phyloP scores from a whole-genome alignment of 2,888 invertebrate species.

The Napeogenes sylphis region DNA sequence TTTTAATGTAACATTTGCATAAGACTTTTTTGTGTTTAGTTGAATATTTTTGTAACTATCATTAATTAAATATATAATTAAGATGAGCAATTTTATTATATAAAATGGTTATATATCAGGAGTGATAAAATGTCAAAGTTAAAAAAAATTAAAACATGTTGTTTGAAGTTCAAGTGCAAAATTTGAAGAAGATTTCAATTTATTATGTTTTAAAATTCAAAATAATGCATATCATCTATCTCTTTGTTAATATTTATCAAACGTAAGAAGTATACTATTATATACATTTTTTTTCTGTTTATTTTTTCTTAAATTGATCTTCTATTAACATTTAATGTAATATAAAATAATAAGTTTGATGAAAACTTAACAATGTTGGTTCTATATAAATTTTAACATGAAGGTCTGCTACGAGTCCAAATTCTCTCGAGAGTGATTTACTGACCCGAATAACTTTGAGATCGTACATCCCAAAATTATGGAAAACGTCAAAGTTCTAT shows the following conservation, averaged over 20 bases:
- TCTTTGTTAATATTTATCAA: too few relatives aligned
- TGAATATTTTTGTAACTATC: not conserved
- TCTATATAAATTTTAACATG: conserved; percentile 25
- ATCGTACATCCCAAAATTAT: conserved; percentile 17
- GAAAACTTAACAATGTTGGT: conserved; percentile 22
- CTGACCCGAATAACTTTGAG: conserved; percentile 25
- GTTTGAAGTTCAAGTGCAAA: too few relatives aligned
- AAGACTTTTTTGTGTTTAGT: not conserved
- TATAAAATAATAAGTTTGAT: conserved; percentile 19
- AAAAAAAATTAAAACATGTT: too few relatives aligned
- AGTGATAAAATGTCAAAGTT: too few relatives aligned
- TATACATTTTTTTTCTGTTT: too few relatives aligned
- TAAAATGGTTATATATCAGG: too few relatives aligned
- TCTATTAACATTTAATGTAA: conserved; percentile 6
- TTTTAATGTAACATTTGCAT: conserved; percentile 16
- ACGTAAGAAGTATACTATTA: too few relatives aligned
- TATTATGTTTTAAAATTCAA: too few relatives aligned
- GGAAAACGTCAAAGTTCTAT: conserved; percentile 13
- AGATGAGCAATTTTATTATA: not conserved
- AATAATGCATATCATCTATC: too few relatives aligned
- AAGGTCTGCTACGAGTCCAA: conserved; percentile 20
- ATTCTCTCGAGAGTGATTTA: conserved; percentile 25
- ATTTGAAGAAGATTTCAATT: too few relatives aligned
- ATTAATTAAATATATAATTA: not conserved
- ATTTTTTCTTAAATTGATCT: not conserved